These are phyloP conservation scores for Onychomys torridus DNA, from an alignment of 2,797 vertebrate species.

Conservation along the genomic window DNA sequence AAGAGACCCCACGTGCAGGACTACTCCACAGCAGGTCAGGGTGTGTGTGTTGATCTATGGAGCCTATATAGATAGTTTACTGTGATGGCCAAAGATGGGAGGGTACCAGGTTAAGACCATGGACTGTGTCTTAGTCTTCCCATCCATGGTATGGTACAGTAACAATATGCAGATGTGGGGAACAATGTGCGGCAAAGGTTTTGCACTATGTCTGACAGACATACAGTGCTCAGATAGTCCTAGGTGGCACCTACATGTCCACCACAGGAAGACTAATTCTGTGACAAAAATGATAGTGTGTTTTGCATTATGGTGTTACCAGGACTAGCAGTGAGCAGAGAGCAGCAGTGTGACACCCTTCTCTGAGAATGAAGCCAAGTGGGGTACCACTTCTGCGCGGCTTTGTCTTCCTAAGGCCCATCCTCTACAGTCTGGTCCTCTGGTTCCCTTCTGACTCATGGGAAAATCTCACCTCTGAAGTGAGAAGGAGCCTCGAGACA, in stretches of 20 bases:
- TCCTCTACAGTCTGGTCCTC: not conserved
- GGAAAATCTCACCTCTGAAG: not conserved
- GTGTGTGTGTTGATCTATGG: not conserved
- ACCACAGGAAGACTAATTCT: not conserved
- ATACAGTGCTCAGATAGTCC: not conserved
- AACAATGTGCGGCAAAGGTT: not conserved
- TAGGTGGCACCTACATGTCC: not conserved
- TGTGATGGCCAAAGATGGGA: not conserved
- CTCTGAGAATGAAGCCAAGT: too few relatives aligned
- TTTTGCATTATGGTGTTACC: not conserved
- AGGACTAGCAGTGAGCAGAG: not conserved
- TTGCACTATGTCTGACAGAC: not conserved
- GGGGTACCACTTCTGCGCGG: rapidly evolving
- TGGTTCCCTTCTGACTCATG: rapidly evolving
- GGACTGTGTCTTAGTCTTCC: not conserved
- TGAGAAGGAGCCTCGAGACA: not conserved
- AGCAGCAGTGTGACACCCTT: not conserved
- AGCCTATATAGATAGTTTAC: not conserved
- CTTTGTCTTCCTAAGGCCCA: not conserved
- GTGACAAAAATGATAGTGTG: not conserved
- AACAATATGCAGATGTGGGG: not conserved
- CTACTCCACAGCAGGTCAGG: not conserved
- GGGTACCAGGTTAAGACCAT: not conserved
- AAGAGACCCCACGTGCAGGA: not conserved
- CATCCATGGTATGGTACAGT: not conserved